Base-by-base conservation (phyloP, 2,888 invertebrate genomes). In the Chymomyza procnemis region DNA sequence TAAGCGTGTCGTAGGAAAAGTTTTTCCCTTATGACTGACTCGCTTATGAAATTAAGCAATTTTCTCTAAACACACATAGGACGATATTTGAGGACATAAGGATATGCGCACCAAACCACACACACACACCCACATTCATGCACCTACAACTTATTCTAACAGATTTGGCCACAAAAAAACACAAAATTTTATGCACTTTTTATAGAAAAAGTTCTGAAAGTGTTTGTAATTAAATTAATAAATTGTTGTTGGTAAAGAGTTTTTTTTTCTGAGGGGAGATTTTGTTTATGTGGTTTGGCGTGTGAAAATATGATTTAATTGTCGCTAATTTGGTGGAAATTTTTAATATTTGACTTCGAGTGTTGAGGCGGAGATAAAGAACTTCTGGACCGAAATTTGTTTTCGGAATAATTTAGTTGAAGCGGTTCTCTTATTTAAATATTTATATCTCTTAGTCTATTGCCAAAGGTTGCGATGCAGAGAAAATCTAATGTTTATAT, bases 11-110 rank as follows among this genome's bases (percentile, higher is more conserved):
- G 4, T 14, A 18, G 4, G 61, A 69, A 69, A 82, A 82, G 70
- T 82, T 82, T 84, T 75, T 85, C 81, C 73, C 76, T 82, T 85
- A 82, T 80, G 85, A 69, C 67, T 85, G n/a, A n/a, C 77, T 26
- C 26, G 78, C 83, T 79, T 85, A 78, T 82, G 82, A 85, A 82
- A 85, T 85, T 80, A 85, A 79, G 76, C 78, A 85, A 84, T 78
- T 81, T 84, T 68, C 59, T 61, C 50, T 50, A 41, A 52, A 30
- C 66, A 60, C 46, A 56, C 46, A 58, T 55, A 41, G 56, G 30
- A n/a, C 0, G 2, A 50, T n/a, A 19, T 47, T 1, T 1, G 14
- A 47, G 1, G 1, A 21, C 14, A 18, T 14, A 26, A 26, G 26
- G 26, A 26, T 26, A 6, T 26, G 8, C 26, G 26, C 26, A 26